Base-by-base conservation (phyloP, 1,140 invertebrate genomes). In the Lasaia peninsularis region DNA sequence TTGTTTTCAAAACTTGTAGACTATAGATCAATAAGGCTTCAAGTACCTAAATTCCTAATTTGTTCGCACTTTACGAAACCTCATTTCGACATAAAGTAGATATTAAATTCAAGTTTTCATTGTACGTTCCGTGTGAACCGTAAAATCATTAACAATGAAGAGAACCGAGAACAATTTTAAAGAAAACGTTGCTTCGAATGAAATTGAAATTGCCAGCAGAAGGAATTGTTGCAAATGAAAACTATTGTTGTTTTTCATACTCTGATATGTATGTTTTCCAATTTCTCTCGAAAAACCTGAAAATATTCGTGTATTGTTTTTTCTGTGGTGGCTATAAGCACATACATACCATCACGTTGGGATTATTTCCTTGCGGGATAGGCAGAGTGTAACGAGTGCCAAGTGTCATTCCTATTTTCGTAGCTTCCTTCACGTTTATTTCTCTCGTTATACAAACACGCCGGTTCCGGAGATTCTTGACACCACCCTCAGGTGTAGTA, bases 161-260 rank as follows among this genome's bases (percentile, higher is more conserved):
- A 44, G 40, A 44, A 44, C 40, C 40, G 18, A 18, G 14, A 18
- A 44, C 40, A 44, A 44, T 20, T 44, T 44, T 44, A 44, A 44
- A 44, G 40, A 44, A 28, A 44, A 44, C 14, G 40, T 44, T 10
- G 40, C 10, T 10, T 18, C 14, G 40, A 28, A 28, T 28, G 24
- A 44, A 44, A 44, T 44, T 44, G 40, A 44, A 44, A 44, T 44
- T 44, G 40, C 40, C 16, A 44, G 40, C 40, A 44, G 40, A 11
- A 44, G 18, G 16, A 44, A 44, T 44, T 44, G 40, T 44, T 44
- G 40, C 40, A 18, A 16, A 18, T 44, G 40, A 44, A 44, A 44
- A 44, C 40, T 20, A 10, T 44, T 44, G 40, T 44, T 44, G 40
- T 44, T 44, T 44, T 44, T 37, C 16, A 37, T 44, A 44, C 40